Evolutionary conservation across 1,140 invertebrate species (phyloP).

Genomic region (Chlorops oryzae): DNA sequence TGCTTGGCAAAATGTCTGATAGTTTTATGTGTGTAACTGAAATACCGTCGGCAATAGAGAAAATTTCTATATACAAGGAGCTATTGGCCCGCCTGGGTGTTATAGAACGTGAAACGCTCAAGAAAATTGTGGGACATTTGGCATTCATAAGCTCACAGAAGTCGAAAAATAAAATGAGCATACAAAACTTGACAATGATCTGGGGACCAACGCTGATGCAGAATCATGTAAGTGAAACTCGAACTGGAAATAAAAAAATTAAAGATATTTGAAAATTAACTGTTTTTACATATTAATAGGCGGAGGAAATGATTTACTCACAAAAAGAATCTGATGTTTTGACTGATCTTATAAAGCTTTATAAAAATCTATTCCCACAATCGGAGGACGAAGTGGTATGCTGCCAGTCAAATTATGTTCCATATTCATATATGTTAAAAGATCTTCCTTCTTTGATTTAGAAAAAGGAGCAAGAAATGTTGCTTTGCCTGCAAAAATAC

Average conservation of each 20-base stretch:
- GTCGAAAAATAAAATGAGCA: conserved; percentile 70
- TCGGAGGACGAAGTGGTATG: conserved; percentile 48
- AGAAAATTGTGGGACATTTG: conserved; percentile 71
- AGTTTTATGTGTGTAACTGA: conserved; percentile 50
- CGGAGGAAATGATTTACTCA: conserved; percentile 53
- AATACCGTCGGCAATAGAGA: conserved; percentile 50
- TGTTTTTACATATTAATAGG: conserved; percentile 9
- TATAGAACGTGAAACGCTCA: conserved; percentile 66
- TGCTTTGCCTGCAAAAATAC: conserved; percentile 63
- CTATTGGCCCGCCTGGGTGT: conserved; percentile 59
- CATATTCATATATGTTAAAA: conserved; percentile 34
- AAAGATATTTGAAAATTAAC: too few species aligned
- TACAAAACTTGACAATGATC: conserved; percentile 73
- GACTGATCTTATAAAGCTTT: conserved; percentile 59
- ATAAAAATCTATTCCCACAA: conserved; percentile 52
- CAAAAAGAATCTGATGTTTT: conserved; percentile 61
- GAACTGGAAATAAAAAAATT: neutral
- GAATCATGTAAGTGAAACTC: conserved; percentile 51
- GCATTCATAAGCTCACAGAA: conserved; percentile 69
- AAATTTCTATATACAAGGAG: conserved; percentile 56
- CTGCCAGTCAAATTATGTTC: neutral
- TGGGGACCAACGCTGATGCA: conserved; percentile 80
- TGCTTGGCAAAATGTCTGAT: conserved; percentile 54
- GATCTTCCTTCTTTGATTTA: conserved; percentile 5
- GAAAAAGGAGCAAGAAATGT: conserved; percentile 64